phyloP scores from a whole-genome alignment of 2,888 invertebrate genomes.

The Lomographa bimaculata region DNA sequence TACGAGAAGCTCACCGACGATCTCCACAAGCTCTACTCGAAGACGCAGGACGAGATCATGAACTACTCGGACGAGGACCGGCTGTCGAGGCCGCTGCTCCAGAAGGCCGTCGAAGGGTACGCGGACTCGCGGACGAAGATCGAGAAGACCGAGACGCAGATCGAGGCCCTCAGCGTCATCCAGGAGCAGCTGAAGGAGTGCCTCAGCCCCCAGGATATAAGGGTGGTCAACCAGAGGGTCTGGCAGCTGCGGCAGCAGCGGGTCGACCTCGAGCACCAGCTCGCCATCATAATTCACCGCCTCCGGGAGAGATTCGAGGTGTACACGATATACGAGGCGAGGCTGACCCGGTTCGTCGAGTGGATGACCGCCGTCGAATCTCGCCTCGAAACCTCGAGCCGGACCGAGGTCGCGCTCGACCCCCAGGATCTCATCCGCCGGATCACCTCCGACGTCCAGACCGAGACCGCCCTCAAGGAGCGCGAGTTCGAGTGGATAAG shows the following conservation, averaged over 20 bases:
- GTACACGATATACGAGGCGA: constrained; percentile 87
- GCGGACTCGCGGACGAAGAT: constrained; percentile 85
- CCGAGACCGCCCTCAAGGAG: constrained; percentile 90
- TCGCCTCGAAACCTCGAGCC: constrained; percentile 84
- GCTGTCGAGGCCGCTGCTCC: constrained; percentile 84
- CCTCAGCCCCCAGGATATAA: constrained; percentile 92
- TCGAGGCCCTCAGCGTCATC: constrained; percentile 88
- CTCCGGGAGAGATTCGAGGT: constrained; percentile 90
- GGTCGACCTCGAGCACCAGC: constrained; percentile 90
- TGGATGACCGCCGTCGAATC: constrained; percentile 89
- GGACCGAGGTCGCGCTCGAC: constrained; percentile 82
- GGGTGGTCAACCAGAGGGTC: constrained; percentile 89
- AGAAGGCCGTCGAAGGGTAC: constrained; percentile 85
- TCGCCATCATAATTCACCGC: constrained; percentile 87
- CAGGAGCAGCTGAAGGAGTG: constrained; percentile 94
- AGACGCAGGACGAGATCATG: constrained; percentile 85
- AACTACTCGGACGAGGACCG: constrained; percentile 81
- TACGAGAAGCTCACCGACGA: constrained; percentile 85
- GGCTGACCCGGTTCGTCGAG: constrained; percentile 85
- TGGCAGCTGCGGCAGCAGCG: constrained; percentile 92
- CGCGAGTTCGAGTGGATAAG: constrained; percentile 91
- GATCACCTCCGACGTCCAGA: constrained; percentile 88
- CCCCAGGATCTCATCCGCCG: constrained; percentile 89
- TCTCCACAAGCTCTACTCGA: constrained; percentile 85
- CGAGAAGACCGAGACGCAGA: constrained; percentile 81